These are phyloP conservation scores for Diachrysia chrysitis DNA, from an alignment of 2,888 invertebrate genomes.

Conservation along the genomic window DNA sequence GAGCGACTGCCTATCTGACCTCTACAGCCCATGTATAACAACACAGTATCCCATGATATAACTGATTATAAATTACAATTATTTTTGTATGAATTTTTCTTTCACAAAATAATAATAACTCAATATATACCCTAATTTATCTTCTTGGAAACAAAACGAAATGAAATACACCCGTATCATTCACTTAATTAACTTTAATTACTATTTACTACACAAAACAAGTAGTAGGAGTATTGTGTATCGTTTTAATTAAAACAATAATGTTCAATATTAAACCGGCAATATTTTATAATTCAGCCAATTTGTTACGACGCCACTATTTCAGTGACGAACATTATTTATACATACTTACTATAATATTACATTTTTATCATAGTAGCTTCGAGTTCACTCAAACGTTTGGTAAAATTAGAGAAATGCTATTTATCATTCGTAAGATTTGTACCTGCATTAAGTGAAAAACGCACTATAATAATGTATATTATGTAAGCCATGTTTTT, in stretches of 20 bases:
- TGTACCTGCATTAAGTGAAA: too few relatives aligned
- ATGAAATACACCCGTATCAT: slow-evolving; percentile 26
- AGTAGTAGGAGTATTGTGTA: slow-evolving; percentile 41
- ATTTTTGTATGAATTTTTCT: too few relatives aligned
- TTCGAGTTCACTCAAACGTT: too few relatives aligned
- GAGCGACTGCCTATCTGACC: too few relatives aligned
- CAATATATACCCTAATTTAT: slow-evolving; percentile 11
- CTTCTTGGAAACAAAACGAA: slow-evolving; percentile 24
- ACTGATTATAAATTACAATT: too few relatives aligned
- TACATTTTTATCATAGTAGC: slow-evolving; percentile 12
- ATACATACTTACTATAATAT: slow-evolving; percentile 8
- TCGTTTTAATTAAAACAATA: slow-evolving; percentile 61
- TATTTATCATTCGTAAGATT: too few relatives aligned
- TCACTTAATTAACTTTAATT: slow-evolving; percentile 50
- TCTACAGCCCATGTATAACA: too few relatives aligned
- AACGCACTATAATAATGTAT: too few relatives aligned
- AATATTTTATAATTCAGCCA: slow-evolving; percentile 60
- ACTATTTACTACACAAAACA: slow-evolving; percentile 46
- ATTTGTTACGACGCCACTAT: slow-evolving; percentile 46
- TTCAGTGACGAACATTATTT: slow-evolving; percentile 9
- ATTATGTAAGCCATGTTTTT: too few relatives aligned
- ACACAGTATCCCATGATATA: too few relatives aligned
- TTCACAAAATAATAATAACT: too few relatives aligned
- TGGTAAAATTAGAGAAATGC: too few relatives aligned
- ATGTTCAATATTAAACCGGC: slow-evolving; percentile 44